Evolutionary conservation across 2,797 vertebrate genomes (phyloP).

Genomic region (Eulemur albifrons): DNA sequence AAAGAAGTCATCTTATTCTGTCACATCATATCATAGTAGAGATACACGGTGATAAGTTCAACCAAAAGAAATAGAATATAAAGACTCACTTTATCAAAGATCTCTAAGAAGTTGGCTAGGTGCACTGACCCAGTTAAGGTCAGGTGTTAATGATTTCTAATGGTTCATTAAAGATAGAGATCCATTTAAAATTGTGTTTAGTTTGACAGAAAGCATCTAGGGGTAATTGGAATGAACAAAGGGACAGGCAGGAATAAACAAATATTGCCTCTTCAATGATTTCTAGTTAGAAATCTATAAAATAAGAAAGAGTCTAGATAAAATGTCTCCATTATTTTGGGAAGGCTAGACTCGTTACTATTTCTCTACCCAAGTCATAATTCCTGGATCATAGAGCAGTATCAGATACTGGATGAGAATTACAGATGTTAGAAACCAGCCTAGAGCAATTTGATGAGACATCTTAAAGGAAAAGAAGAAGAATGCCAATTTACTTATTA

Average conservation of each 20-base stretch:
- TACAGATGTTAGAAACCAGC: not conserved
- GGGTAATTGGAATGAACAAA: slow-evolving; percentile 14
- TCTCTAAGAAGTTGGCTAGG: not conserved
- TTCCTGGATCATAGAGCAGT: not conserved
- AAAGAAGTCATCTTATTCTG: slow-evolving; percentile 37
- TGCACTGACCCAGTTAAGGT: not conserved
- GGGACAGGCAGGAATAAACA: not conserved
- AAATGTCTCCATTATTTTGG: not conserved
- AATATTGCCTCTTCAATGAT: not conserved
- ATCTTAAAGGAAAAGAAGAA: not conserved
- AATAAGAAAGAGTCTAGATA: not conserved
- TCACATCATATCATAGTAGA: not conserved
- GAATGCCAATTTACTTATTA: not conserved
- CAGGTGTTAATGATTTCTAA: slow-evolving; percentile 54
- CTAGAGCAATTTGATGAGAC: not conserved
- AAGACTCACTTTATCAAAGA: not conserved
- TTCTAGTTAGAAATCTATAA: not conserved
- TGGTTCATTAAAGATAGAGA: slow-evolving; percentile 17
- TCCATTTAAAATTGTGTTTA: slow-evolving; percentile 17
- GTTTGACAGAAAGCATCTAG: not conserved
- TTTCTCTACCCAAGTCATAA: not conserved
- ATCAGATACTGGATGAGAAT: not conserved
- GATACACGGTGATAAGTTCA: slow-evolving; percentile 3
- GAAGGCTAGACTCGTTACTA: not conserved
- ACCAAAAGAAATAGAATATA: slow-evolving; percentile 33